phyloP scores from a whole-genome alignment of 2,888 invertebrate genomes.

The Noctuana brunneofusca region DNA sequence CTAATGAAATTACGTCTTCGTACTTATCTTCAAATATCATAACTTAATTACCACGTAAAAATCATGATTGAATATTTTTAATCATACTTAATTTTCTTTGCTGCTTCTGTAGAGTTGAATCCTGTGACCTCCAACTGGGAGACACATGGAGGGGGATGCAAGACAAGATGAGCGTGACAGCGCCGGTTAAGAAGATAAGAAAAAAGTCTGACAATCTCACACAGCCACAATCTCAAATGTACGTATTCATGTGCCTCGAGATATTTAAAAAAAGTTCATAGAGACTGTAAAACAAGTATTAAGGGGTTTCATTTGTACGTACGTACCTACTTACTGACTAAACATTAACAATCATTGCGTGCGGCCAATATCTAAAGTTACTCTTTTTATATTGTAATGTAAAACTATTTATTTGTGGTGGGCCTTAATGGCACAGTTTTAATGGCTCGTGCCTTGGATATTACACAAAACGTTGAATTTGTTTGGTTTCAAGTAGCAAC shows the following conservation, averaged over 20 bases:
- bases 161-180: conserved; percentile 92
- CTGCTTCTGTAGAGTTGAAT: conserved; percentile 90
- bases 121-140: conserved; percentile 91
- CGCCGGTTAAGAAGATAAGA: conserved; percentile 86
- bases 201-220: conserved; percentile 88
- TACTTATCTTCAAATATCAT: conserved; percentile 25
- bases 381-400: background rate
- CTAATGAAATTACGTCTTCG: background rate
- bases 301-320: background rate
- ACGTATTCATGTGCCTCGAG: conserved; percentile 73
- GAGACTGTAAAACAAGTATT: conserved; percentile 38
- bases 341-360: background rate
- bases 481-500: too few relatives aligned
- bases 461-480: background rate
- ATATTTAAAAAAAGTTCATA: conserved; percentile 46
- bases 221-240: conserved; percentile 87
- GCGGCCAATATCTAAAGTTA: background rate
- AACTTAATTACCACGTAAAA: conserved; percentile 22
- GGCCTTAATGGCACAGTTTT: background rate
- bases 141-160: conserved; percentile 90
- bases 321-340: background rate
- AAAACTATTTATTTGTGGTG: background rate
- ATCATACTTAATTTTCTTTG: conserved; percentile 79
- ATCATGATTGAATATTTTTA: conserved; percentile 45
- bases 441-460: background rate